Percentiles rank a stretch among this genome's conserved stretches.
Evolutionary conservation across 2,113 vertebrate genomes (phyloP).

Genomic region (Sula dactylatra): DNA sequence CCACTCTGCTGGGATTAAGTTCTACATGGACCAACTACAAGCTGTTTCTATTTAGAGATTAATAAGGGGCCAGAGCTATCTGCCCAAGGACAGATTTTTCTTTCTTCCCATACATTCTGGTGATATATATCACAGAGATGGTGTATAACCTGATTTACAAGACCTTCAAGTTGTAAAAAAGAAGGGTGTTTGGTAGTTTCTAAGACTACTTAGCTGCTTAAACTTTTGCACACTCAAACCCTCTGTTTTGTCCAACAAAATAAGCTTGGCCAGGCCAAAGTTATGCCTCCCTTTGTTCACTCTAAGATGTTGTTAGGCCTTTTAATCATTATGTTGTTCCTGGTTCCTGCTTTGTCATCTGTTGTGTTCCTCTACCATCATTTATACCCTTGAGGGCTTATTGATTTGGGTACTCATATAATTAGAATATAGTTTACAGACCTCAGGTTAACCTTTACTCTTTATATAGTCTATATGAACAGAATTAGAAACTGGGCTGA

Average conservation of each 20-base stretch:
- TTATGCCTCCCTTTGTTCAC: not conserved
- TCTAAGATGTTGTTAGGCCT: not conserved
- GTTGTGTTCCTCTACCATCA: not conserved
- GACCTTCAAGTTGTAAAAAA: not conserved
- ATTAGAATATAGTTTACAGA: constrained; percentile 59
- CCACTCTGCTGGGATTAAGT: not conserved
- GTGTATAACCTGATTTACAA: not conserved
- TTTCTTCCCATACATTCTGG: not conserved
- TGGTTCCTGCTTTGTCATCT: constrained; percentile 19
- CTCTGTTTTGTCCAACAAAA: not conserved
- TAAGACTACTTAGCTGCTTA: not conserved
- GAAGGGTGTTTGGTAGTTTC: not conserved
- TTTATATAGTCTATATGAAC: constrained; percentile 4
- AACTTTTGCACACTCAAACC: not conserved
- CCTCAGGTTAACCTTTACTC: constrained; percentile 30
- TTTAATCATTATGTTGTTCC: not conserved
- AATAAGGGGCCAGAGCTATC: not conserved
- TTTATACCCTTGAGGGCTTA: constrained; percentile 19
- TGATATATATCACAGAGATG: not conserved
- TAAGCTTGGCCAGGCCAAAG: not conserved
- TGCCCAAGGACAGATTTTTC: not conserved
- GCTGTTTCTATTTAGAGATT: not conserved
- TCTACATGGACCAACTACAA: not conserved
- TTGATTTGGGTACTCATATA: constrained; percentile 54
- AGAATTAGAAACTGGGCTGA: constrained; percentile 2